phyloP scores from a whole-genome alignment of 64 coral and sea anemone genomes.

The Astreopora myriophthalma region DNA sequence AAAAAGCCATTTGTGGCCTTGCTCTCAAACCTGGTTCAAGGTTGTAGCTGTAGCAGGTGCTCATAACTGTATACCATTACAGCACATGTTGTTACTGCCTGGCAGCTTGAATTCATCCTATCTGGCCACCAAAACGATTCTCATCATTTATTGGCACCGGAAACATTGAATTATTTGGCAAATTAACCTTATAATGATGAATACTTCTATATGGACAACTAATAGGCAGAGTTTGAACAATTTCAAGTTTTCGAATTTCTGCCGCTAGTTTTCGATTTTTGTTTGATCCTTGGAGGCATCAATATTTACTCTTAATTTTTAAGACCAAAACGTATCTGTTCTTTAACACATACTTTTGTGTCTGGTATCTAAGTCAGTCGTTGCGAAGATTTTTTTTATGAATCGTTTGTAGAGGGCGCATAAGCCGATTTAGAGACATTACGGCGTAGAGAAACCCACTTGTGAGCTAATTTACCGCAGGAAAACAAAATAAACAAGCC shows the following conservation, averaged over 20 bases:
- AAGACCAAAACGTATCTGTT: no score
- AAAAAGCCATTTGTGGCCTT: background rate
- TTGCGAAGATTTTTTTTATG: no score
- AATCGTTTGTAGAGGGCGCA: background rate
- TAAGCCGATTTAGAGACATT: no score
- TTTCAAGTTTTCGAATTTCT: background rate
- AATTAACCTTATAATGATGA: background rate
- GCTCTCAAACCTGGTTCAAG: background rate
- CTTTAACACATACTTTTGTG: background rate
- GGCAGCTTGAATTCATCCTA: slow-evolving; percentile 1
- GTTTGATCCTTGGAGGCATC: background rate
- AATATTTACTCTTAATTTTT: background rate
- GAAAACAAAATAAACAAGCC: no score
- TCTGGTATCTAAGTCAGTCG: background rate
- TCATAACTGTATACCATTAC: background rate
- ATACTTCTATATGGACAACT: slow-evolving; percentile 15
- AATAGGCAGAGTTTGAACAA: background rate
- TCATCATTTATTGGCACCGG: background rate
- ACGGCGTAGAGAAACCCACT: no score
- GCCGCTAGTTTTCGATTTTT: background rate
- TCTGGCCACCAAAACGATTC: background rate
- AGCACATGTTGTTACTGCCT: background rate
- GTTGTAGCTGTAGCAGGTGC: background rate
- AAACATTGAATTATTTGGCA: slow-evolving; percentile 2
- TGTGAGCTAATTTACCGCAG: no score